Base-by-base conservation (phyloP, 2,888 invertebrate genomes). In the Eumacrocentrus americanus region DNA sequence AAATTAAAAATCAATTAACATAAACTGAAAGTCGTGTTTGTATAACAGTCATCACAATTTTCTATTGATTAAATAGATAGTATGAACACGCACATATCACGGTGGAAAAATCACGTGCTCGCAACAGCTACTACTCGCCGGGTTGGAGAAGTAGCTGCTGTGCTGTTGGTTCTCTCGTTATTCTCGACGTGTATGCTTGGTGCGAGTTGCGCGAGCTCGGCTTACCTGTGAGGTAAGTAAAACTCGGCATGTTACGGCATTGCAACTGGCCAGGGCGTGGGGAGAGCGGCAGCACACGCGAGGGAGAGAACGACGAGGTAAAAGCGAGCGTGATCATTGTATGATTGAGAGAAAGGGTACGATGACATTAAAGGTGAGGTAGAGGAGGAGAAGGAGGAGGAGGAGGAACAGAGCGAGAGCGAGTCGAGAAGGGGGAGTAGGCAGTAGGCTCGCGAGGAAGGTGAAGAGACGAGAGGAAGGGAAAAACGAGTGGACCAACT, bases 171-270 rank as follows among this genome's bases (percentile, higher is more conserved):
- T 59, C 51, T 55, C 25, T 52, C 52, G 29, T 42, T 61, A 55
- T 44, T 42, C 42, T 14, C 22, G 14, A n/a, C n/a, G n/a, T n/a
- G n/a, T n/a, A n/a, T n/a, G n/a, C n/a, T n/a, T n/a, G n/a, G n/a
- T n/a, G 63, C 61, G 63, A 66, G 70, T 68, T 68, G 72, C 69
- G 71, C 69, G 70, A 66, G 66, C 63, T 64, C 64, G 47, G 67
- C 70, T 79, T 79, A 79, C 79, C 79, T 79, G 79, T 79, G 79
- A 79, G 78, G 79, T 80, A 80, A 80, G 78, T 79, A 76, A 77
- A 77, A 74, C 74, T 76, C 69, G 71, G 65, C 74, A 73, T 76
- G 77, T 80, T 80, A 79, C 78, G 75, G 79, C 79, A 80, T 78
- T 77, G 76, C 77, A 75, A 75, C 72, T 77, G 74, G 71, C 63